These are phyloP conservation scores for Drosophila melanogaster DNA, from an alignment of 1,140 invertebrate genomes.

Conservation along the genomic window DNA sequence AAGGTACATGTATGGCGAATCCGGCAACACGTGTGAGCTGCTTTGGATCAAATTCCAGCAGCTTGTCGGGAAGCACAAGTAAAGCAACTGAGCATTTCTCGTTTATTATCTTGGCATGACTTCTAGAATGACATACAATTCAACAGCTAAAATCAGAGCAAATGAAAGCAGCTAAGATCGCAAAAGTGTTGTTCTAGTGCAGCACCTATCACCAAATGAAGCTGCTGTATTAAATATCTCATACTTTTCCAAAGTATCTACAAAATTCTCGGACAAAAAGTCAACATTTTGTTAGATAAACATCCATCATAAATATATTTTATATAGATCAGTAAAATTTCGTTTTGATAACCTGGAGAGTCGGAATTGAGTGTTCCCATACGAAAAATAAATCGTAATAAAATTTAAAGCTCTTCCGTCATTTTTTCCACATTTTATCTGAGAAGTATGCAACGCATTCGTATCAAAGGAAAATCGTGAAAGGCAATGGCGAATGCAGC, in stretches of 20 bases:
- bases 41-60: conserved; percentile 2
- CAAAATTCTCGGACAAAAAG: too few relatives aligned
- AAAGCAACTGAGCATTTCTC: not conserved
- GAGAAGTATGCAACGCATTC: not conserved
- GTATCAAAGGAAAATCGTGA: conserved; percentile 23
- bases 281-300: too few relatives aligned
- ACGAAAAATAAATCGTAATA: conserved; percentile 15
- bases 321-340: too few relatives aligned
- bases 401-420: not conserved
- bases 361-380: not conserved
- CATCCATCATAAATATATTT: too few relatives aligned
- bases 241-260: too few relatives aligned
- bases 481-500: conserved; percentile 48
- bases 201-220: not conserved
- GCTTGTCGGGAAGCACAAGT: not conserved
- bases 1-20: not conserved
- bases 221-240: too few relatives aligned
- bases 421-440: not conserved
- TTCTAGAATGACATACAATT: not conserved
- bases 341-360: not conserved
- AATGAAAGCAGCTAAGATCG: not conserved
- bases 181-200: not conserved
- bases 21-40: conserved; percentile 14
- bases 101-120: not conserved
- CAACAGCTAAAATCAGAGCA: not conserved